phyloP scores from a whole-genome alignment of 2,797 vertebrate genomes.

The Parauchenoglanis ngamensis region DNA sequence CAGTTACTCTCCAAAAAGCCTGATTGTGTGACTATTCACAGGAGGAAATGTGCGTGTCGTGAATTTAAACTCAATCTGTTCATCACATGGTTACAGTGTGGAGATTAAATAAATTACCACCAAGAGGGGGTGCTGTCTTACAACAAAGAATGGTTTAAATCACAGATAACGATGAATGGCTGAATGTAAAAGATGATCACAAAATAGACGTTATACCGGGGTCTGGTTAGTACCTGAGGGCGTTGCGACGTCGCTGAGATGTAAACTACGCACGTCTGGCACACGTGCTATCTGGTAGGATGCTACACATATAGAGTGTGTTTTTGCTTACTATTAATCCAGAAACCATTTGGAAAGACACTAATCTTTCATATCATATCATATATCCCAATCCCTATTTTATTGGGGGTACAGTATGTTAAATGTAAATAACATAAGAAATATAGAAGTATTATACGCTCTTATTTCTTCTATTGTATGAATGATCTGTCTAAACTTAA shows the following conservation, averaged over 20 bases:
- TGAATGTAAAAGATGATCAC: neutral
- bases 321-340: neutral
- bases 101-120: too few relatives aligned
- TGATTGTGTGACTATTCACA: neutral
- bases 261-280: neutral
- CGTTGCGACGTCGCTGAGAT: neutral
- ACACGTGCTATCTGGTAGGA: too few relatives aligned
- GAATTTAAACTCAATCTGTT: neutral
- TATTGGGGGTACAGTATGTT: neutral
- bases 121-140: constrained; percentile 3
- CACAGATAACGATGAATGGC: too few relatives aligned
- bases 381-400: neutral
- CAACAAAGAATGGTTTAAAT: neutral
- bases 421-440: neutral
- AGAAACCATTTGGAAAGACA: neutral
- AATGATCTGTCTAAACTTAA: neutral
- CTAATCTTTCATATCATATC: neutral
- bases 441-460: neutral
- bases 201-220: neutral
- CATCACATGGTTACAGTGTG: neutral
- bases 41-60: neutral
- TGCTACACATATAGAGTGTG: neutral
- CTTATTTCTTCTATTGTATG: neutral
- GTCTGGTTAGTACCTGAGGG: neutral
- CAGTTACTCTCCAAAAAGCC: neutral